These are phyloP conservation scores for Spodoptera littoralis DNA, from an alignment of 2,888 invertebrate genomes.

Conservation along the genomic window DNA sequence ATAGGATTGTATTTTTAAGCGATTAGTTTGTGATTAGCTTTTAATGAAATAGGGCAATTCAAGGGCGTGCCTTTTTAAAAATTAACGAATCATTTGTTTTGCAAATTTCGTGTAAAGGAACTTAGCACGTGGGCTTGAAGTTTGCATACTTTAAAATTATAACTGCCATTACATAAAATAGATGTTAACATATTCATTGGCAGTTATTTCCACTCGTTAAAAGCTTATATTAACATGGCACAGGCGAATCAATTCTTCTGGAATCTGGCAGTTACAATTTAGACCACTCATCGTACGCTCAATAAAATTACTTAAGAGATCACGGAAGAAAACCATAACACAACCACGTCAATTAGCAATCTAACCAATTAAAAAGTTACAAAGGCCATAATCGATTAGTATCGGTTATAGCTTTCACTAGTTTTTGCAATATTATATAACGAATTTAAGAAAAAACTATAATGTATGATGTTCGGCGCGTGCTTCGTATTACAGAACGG, in stretches of 20 bases:
- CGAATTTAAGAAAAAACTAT: slow-evolving; percentile 11
- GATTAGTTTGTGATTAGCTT: slow-evolving; percentile 75
- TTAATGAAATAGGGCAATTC: slow-evolving; percentile 58
- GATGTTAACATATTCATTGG: too few species aligned
- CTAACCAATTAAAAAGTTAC: too few species aligned
- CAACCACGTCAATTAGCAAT: too few species aligned
- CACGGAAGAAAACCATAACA: too few species aligned
- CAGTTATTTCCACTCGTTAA: too few species aligned
- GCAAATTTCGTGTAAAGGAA: slow-evolving; percentile 42
- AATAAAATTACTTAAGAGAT: too few species aligned
- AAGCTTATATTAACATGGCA: too few species aligned
- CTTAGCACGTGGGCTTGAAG: slow-evolving; percentile 18
- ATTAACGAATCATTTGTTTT: slow-evolving; percentile 45
- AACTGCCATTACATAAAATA: too few species aligned
- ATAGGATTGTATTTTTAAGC: slow-evolving; percentile 72
- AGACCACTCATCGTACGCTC: too few species aligned
- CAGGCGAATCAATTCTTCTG: too few species aligned
- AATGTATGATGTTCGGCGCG: neutral
- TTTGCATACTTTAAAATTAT: neutral
- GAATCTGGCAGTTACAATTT: too few species aligned
- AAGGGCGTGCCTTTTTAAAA: slow-evolving; percentile 41
- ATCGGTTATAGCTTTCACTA: slow-evolving; percentile 38
- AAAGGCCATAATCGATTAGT: neutral
- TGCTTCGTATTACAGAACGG: slow-evolving; percentile 23
- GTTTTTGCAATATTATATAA: slow-evolving; percentile 40